Evolutionary conservation across 2,888 invertebrate species (phyloP).

Genomic region (Sympetrum striolatum): DNA sequence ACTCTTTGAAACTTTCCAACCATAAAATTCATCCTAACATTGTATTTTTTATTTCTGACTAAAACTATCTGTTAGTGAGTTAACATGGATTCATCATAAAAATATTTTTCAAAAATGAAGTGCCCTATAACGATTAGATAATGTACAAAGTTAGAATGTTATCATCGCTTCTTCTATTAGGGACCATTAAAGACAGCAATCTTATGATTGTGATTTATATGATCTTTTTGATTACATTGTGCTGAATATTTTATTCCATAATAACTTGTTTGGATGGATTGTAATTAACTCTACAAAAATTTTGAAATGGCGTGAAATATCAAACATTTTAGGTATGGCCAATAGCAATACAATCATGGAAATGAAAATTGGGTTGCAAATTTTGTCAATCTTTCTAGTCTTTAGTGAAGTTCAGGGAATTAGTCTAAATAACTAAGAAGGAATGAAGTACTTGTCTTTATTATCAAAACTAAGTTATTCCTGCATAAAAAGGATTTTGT

Average conservation of each 20-base stretch:
- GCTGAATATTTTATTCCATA: background rate
- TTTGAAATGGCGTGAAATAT: background rate
- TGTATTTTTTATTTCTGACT: background rate
- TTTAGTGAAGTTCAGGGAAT: too few relatives aligned
- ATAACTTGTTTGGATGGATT: background rate
- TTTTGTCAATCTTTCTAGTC: too few relatives aligned
- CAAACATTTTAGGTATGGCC: background rate
- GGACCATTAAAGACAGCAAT: background rate
- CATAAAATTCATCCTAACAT: background rate
- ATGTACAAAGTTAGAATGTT: background rate
- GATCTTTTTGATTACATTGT: background rate
- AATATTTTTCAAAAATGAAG: background rate
- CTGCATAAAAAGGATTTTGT: too few relatives aligned
- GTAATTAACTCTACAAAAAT: background rate
- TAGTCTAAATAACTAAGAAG: too few relatives aligned
- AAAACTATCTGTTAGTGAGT: background rate
- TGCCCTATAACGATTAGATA: background rate
- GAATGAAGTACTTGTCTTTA: too few relatives aligned
- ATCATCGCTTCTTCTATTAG: conserved; percentile 12
- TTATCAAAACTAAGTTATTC: too few relatives aligned
- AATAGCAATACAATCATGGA: background rate
- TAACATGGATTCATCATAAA: too few relatives aligned
- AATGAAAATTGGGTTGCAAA: background rate
- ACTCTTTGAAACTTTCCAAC: background rate
- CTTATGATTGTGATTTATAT: background rate